phyloP scores from a whole-genome alignment of 2,113 vertebrate species.

The Setophaga coronata region DNA sequence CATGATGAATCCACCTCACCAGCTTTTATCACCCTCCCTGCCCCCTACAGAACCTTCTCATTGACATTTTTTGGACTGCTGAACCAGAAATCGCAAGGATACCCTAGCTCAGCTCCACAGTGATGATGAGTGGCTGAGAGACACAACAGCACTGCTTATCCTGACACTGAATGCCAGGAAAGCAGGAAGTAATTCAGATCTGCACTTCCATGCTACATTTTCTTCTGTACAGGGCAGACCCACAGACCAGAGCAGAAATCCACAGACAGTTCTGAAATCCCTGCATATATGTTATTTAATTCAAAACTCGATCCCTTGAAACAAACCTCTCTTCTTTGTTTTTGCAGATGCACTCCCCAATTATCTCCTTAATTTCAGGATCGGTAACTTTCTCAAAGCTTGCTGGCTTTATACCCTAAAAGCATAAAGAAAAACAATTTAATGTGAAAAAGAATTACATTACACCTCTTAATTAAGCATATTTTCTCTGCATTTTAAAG shows the following conservation, averaged over 20 bases:
- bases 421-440: neutral
- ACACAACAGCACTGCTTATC: neutral
- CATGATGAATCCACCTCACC: fast-evolving
- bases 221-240: neutral
- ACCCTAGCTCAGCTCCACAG: fast-evolving
- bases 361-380: slow-evolving; percentile 98
- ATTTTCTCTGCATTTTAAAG: neutral
- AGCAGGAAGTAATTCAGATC: neutral
- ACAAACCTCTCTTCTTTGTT: slow-evolving; percentile 94
- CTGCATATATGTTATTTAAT: neutral
- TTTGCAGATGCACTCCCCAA: slow-evolving; percentile 97
- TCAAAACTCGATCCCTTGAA: neutral
- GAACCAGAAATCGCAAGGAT: neutral
- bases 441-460: neutral
- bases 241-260: neutral
- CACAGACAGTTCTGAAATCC: neutral
- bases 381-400: slow-evolving; percentile 94
- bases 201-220: neutral
- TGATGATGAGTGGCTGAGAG: neutral
- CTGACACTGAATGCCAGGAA: neutral
- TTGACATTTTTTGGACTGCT: fast-evolving
- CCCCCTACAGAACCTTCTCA: neutral
- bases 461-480: neutral
- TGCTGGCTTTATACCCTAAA: slow-evolving; percentile 95
- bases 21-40: fast-evolving